A percentile compares a stretch with the other conserved stretches of the same genome.
These are phyloP conservation scores for Willowsia nigromaculata DNA, from an alignment of 2,888 invertebrate genomes.

Conservation along the genomic window DNA sequence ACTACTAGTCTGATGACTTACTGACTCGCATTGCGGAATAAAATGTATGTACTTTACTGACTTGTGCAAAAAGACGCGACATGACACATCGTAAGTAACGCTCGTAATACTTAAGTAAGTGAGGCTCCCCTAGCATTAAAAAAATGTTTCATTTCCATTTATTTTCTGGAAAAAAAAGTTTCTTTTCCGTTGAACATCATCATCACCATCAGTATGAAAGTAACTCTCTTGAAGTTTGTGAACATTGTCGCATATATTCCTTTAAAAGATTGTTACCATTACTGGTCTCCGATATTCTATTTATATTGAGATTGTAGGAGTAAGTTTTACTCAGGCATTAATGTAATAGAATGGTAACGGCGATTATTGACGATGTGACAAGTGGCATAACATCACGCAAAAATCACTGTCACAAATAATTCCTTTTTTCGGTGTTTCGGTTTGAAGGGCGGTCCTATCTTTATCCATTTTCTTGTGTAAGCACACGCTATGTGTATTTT, in stretches of 20 bases:
- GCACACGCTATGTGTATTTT: neutral
- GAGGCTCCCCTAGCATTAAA: neutral
- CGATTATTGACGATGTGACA: conserved; percentile 59
- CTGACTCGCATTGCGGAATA: conserved; percentile 52
- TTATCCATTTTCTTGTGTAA: neutral
- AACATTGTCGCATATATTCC: neutral
- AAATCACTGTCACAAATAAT: conserved; percentile 61
- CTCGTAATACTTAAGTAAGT: neutral
- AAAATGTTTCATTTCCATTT: conserved; percentile 52
- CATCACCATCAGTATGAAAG: neutral
- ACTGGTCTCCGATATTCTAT: neutral
- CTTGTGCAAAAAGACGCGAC: conserved; percentile 36
- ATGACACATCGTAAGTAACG: conserved; percentile 38
- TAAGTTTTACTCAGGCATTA: conserved; percentile 10
- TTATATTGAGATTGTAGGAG: neutral
- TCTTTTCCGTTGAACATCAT: neutral
- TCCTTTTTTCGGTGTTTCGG: neutral
- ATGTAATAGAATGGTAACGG: conserved; percentile 50
- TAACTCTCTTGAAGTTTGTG: too few species aligned
- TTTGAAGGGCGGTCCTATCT: conserved; percentile 19
- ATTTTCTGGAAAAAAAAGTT: conserved; percentile 18
- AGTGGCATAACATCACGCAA: conserved; percentile 60
- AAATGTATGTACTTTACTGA: neutral
- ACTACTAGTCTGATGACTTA: conserved; percentile 36
- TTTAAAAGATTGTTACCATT: neutral